Conservation (phyloP, 2,888 invertebrate species). For the Lepetodrilus schrolli region DNA sequence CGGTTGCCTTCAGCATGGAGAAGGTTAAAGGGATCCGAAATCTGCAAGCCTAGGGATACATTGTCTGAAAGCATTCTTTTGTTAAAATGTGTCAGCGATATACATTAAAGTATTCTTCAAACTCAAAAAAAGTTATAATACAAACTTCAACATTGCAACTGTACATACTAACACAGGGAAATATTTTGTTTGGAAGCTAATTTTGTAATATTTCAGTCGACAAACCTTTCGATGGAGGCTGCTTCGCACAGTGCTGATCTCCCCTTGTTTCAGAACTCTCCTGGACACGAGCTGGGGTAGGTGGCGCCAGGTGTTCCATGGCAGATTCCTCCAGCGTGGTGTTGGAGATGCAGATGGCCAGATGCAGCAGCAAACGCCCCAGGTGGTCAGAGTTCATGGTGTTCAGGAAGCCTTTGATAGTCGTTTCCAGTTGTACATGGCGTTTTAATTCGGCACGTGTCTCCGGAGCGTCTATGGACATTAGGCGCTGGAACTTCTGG, state of each 20-base stretch:
- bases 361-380: constrained; percentile 54
- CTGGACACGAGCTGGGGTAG: constrained; percentile 25
- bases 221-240: constrained; percentile 56
- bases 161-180: too few species aligned
- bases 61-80: too few species aligned
- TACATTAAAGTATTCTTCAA: too few species aligned
- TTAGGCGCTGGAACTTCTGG: constrained; percentile 45
- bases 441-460: constrained; percentile 29
- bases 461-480: constrained; percentile 35
- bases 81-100: too few species aligned
- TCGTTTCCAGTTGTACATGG: constrained; percentile 27
- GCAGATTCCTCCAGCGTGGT: constrained; percentile 57
- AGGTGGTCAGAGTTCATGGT: constrained; percentile 46
- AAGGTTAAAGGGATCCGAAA: too few species aligned
- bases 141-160: too few species aligned
- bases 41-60: too few species aligned
- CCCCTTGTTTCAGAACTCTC: constrained; percentile 29
- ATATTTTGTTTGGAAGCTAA: too few species aligned
- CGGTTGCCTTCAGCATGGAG: too few species aligned
- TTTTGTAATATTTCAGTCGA: too few species aligned
- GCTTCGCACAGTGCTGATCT: constrained; percentile 33
- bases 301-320: constrained; percentile 48
- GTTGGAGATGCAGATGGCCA: constrained; percentile 62
- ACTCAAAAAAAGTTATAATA: too few species aligned
- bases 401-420: constrained; percentile 47